Base-by-base conservation (phyloP, 2,797 vertebrate genomes). In the Tympanoctomys barrerae region DNA sequence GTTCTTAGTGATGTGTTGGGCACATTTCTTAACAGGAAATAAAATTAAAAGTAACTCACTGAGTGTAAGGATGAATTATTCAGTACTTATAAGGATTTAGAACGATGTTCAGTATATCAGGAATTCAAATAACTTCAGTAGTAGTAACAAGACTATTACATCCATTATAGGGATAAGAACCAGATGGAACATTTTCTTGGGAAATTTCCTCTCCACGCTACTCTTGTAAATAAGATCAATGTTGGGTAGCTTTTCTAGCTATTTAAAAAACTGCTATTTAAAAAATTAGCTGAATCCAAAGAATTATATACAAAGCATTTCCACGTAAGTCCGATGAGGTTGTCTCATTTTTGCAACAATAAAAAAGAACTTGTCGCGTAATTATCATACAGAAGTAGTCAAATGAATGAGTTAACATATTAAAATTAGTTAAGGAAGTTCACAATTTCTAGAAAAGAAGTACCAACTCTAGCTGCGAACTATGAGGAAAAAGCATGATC, bases 351-450 rank as follows among this genome's bases (percentile, higher is more conserved):
- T 86, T 59, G 46, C 54, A 70, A 71, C 28, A 78, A 26, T 14
- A 89, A 24, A 42, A 16, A 28, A 49, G 42, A 49, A 77, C 26
- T 31, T 77, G 26, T 49, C 39, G 9, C 81, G 14, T 73, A 77
- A n/a, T 79, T 91, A 92, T 26, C 77, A 90, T 46, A 59, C 21
- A 91, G 49, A 70, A 57, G 10, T 87, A 93, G n/a, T 78, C 54
- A 91, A 95, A 66, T 87, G 57, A 96, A 87, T 4, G 0, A 49
- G 33, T 71, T 83, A 59, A 62, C 24, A 24, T 28, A 10, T 54
- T 81, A 78, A 96, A 87, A 85, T 91, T 70, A 93, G 75, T 31
- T 83, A 52, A 91, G 18, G 39, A 91, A 93, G 5, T 77, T 89
- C 79, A 87, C 3, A 84, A 33, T 81, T 88, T 95, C 71, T 68